A percentile compares a stretch with the other conserved stretches of the same genome.
These are phyloP conservation scores for Hystrix cristata DNA, from an alignment of 2,113 vertebrate genomes.

Conservation along the genomic window DNA sequence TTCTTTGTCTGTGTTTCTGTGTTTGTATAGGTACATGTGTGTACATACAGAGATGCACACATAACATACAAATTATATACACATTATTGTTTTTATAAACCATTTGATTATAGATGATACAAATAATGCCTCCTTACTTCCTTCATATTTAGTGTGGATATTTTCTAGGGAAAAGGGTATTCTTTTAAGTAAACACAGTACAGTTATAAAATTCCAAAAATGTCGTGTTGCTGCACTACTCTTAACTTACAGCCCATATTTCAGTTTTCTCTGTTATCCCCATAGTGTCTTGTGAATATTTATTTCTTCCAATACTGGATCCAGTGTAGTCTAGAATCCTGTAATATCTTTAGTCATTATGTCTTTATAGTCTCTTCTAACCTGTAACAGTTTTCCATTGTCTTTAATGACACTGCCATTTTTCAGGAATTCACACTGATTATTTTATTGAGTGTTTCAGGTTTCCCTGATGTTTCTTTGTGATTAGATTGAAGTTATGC, in stretches of 20 bases:
- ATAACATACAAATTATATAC: neutral
- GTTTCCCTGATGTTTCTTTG: neutral
- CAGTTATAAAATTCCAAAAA: neutral
- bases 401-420: neutral
- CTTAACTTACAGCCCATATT: neutral
- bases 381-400: neutral
- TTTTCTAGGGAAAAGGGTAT: neutral
- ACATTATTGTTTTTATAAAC: neutral
- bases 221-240: neutral
- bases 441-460: neutral
- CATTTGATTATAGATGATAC: neutral
- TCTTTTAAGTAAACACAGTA: neutral
- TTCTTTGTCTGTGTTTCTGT: neutral
- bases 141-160: neutral
- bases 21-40: neutral
- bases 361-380: neutral
- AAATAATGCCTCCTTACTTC: neutral
- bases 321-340: neutral
- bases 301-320: neutral
- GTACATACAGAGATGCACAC: neutral
- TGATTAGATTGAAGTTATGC: neutral
- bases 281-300: neutral
- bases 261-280: neutral
- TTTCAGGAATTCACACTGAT: neutral
- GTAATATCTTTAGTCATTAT: neutral